Evolutionary conservation across 2,888 invertebrate genomes (phyloP).

Genomic region (Tipula vernalis): DNA sequence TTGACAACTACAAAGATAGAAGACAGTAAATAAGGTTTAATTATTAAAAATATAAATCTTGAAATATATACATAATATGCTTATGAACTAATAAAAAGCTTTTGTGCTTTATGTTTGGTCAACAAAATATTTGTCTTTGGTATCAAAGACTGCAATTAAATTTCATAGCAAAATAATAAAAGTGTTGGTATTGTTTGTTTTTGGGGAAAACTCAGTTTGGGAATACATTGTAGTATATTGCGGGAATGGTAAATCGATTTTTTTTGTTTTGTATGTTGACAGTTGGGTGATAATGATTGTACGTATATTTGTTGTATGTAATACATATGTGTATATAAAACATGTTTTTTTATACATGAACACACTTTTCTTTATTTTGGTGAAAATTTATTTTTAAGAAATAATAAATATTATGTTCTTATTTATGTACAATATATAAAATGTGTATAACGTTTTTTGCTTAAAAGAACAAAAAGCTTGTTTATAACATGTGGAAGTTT

Average conservation of each 20-base stretch:
- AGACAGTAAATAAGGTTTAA: neutral
- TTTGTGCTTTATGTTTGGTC: neutral
- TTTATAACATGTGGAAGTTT: neutral
- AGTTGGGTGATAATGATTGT: neutral
- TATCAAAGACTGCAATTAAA: neutral
- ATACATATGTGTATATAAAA: neutral
- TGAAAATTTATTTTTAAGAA: neutral
- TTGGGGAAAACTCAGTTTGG: neutral
- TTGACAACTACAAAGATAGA: neutral
- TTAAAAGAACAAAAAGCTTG: neutral
- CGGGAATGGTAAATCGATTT: neutral
- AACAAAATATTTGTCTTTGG: neutral
- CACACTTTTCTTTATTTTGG: neutral
- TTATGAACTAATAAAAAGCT: neutral
- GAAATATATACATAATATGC: neutral
- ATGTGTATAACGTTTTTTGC: neutral
- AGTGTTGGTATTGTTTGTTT: neutral
- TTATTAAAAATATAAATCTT: neutral
- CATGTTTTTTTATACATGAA: neutral
- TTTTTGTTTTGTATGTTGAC: neutral
- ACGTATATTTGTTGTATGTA: neutral
- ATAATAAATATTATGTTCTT: neutral
- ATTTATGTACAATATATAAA: neutral
- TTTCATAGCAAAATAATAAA: neutral
- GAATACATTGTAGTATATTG: neutral